phyloP scores from a whole-genome alignment of 2,888 invertebrate genomes.

The Habroteleia sp. region DNA sequence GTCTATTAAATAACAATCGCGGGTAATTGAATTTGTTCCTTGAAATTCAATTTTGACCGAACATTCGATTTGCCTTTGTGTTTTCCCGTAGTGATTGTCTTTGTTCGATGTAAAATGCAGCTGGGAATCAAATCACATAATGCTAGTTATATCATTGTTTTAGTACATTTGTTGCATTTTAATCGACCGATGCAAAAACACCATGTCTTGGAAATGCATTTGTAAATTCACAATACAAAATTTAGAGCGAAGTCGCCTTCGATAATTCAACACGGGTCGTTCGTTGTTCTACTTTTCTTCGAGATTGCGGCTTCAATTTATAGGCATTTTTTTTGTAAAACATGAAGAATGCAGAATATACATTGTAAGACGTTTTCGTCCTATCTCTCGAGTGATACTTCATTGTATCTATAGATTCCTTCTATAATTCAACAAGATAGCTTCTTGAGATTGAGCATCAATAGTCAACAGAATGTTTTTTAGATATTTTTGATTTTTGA shows the following conservation, averaged over 20 bases:
- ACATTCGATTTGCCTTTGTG: slow-evolving; percentile 54
- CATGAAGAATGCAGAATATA: slow-evolving; percentile 51
- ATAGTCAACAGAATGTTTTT: slow-evolving; percentile 29
- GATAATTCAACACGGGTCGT: slow-evolving; percentile 43
- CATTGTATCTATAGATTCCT: slow-evolving; percentile 42
- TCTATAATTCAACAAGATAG: slow-evolving; percentile 55
- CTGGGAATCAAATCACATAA: slow-evolving; percentile 49
- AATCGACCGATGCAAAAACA: slow-evolving; percentile 26
- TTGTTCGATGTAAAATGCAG: slow-evolving; percentile 49
- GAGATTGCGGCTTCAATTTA: slow-evolving; percentile 54
- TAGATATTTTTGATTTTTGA: slow-evolving; percentile 33
- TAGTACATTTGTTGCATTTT: slow-evolving; percentile 54
- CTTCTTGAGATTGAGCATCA: slow-evolving; percentile 42
- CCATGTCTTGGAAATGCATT: slow-evolving; percentile 20
- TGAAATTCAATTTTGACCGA: slow-evolving; percentile 45
- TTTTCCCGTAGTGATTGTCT: slow-evolving; percentile 49
- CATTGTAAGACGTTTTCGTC: slow-evolving; percentile 51
- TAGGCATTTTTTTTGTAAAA: slow-evolving; percentile 41
- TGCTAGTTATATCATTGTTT: slow-evolving; percentile 45
- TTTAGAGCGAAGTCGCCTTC: slow-evolving; percentile 15
- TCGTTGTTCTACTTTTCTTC: slow-evolving; percentile 54
- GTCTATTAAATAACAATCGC: slow-evolving; percentile 52
- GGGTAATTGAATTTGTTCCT: slow-evolving; percentile 46
- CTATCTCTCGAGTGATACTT: slow-evolving; percentile 52
- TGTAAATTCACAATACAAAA: slow-evolving; percentile 27